Evolutionary conservation across 2,113 vertebrate genomes (phyloP).

Genomic region (Cranoglanis bouderius): DNA sequence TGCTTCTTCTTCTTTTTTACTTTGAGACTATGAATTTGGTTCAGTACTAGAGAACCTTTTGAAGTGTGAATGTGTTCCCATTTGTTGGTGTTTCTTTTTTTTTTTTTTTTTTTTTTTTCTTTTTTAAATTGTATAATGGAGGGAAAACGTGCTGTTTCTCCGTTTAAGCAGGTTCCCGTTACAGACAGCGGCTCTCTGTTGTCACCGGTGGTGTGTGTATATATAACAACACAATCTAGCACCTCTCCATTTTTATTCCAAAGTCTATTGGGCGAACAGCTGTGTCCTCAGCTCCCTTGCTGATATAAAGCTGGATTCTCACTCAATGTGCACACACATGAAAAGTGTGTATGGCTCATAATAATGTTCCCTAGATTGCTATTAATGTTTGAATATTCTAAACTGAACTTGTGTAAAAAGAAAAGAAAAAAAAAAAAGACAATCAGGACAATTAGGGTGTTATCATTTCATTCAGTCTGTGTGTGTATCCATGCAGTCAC

Average conservation of each 20-base stretch:
- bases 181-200: background rate
- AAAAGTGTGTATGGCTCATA: background rate
- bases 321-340: background rate
- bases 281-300: background rate
- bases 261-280: background rate
- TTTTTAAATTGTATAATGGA: background rate
- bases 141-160: background rate
- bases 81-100: background rate
- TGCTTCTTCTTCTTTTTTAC: background rate
- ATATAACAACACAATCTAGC: background rate
- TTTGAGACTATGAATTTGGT: conserved; percentile 7
- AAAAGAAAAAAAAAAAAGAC: conserved; percentile 16
- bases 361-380: background rate
- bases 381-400: background rate
- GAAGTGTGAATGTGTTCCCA: conserved; percentile 8
- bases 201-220: background rate
- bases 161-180: background rate
- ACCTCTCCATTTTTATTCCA: background rate
- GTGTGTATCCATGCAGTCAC: conserved; percentile 1
- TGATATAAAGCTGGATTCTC: background rate
- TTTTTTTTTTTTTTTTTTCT: background rate
- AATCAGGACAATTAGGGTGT: conserved; percentile 37
- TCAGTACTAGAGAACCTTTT: conserved; percentile 32
- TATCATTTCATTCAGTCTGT: conserved; percentile 23
- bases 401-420: conserved; percentile 21